These are phyloP conservation scores for zebrafish (Danio rerio) DNA, from an alignment of 2,113 vertebrate species.

Conservation along the genomic window GRCz12tu NC_133190.1:31527501-31528000, in stretches of 20 bases:
- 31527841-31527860: not conserved
- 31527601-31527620: not conserved
- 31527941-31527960: not conserved
- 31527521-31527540: not conserved
- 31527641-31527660: not conserved
- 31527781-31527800: conserved; percentile 27
- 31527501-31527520: not conserved
- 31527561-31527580: not conserved
- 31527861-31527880: not conserved
- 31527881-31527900: not conserved
- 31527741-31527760: conserved; percentile 26
- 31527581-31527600: not conserved
- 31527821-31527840: conserved; percentile 3
- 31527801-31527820: conserved; percentile 29
- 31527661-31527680: not conserved
- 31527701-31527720: conserved; percentile 22
- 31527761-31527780: conserved; percentile 30
- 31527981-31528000: no score
- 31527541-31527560: not conserved
- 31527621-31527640: not conserved
- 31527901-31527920: not conserved
- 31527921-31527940: not conserved
- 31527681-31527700: not conserved
- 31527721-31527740: not conserved
- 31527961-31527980: no score